A percentile compares a stretch with the other conserved stretches of the same genome.
phyloP scores from a whole-genome alignment of 1,140 invertebrate genomes.

The Caerostris extrusa region DNA sequence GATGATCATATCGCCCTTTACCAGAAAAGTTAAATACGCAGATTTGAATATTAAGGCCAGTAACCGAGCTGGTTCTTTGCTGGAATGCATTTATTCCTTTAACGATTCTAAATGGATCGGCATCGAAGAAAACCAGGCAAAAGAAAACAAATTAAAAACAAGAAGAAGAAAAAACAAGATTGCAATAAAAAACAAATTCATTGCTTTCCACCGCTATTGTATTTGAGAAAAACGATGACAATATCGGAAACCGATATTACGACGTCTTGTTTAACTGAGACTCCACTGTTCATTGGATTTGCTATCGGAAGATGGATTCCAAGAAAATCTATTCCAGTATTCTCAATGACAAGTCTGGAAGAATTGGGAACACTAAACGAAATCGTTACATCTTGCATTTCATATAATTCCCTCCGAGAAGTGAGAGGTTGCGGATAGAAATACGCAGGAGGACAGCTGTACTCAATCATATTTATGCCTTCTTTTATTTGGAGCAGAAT shows the following conservation, averaged over 20 bases:
- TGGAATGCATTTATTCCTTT: neutral
- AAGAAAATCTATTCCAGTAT: constrained; percentile 21
- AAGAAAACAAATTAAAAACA: constrained; percentile 21
- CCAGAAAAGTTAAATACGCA: too few relatives aligned
- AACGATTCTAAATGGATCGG: neutral
- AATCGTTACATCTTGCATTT: constrained; percentile 8
- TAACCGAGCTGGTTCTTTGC: too few relatives aligned
- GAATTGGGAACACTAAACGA: constrained; percentile 47
- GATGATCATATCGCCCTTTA: too few relatives aligned
- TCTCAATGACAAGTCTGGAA: constrained; percentile 35
- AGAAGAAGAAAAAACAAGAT: neutral
- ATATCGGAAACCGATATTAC: constrained; percentile 55
- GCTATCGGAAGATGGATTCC: constrained; percentile 52
- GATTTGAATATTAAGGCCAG: too few relatives aligned
- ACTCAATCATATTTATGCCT: too few relatives aligned
- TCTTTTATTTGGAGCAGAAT: too few relatives aligned
- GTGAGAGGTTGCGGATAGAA: neutral
- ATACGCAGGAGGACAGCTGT: neutral
- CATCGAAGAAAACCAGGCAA: neutral
- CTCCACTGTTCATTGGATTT: constrained; percentile 66
- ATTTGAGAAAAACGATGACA: constrained; percentile 54
- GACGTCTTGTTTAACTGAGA: constrained; percentile 70
- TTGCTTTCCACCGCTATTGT: constrained; percentile 29
- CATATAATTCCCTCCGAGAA: neutral
- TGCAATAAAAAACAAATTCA: constrained; percentile 43